Evolutionary conservation across 2,113 vertebrate genomes (phyloP).

Genomic region (Narcine bancroftii): DNA sequence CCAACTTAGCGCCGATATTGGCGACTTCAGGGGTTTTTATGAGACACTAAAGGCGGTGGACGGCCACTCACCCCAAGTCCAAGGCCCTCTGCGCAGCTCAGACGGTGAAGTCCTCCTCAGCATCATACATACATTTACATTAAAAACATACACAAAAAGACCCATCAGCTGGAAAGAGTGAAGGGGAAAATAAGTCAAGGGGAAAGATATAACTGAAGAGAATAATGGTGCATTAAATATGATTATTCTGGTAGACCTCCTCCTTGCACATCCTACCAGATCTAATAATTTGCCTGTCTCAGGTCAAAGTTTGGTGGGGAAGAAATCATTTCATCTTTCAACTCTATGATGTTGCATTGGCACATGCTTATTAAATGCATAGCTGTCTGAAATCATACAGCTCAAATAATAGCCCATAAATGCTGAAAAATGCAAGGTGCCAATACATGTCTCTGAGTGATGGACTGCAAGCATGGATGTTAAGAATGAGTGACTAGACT

Average conservation of each 20-base stretch:
- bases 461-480: background rate
- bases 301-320: constrained; percentile 26
- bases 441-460: background rate
- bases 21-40: too few species aligned
- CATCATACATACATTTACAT: constrained; percentile 25
- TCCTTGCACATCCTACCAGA: constrained; percentile 6
- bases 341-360: constrained; percentile 21
- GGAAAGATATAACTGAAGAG: constrained; percentile 15
- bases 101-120: too few species aligned
- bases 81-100: too few species aligned
- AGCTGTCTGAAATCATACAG: constrained; percentile 21
- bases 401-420: constrained; percentile 9
- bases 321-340: constrained; percentile 34
- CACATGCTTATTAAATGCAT: constrained; percentile 36
- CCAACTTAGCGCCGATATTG: too few species aligned
- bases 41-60: too few species aligned
- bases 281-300: constrained; percentile 35
- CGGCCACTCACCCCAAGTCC: too few species aligned
- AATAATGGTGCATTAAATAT: constrained; percentile 34
- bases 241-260: constrained; percentile 33
- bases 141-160: background rate
- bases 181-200: constrained; percentile 25
- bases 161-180: constrained; percentile 1
- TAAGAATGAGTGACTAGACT: background rate
- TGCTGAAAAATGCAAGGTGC: constrained; percentile 5